Evolutionary conservation across 2,113 vertebrate species (phyloP), one percentile per base, ranked within the genome.

Genomic region (Fregata magnificens): DNA sequence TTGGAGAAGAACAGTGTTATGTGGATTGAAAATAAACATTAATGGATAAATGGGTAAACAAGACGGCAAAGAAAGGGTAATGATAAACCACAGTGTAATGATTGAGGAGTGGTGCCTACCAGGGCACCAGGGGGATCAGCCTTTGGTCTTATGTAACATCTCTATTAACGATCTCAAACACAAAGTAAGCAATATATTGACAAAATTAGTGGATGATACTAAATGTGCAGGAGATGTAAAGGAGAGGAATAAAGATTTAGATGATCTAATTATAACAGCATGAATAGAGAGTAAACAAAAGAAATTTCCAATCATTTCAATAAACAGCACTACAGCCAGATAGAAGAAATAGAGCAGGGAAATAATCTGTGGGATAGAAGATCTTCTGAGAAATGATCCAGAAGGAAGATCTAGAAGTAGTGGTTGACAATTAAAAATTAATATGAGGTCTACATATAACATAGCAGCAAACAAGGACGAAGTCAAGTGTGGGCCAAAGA

Each of bases 31-130:
- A 96, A 87, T 50, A 96, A 94, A 78, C 16, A 62, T 95, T 82
- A 93, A 67, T 55, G 34, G 61, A 85, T 93, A 93, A 95, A 93
- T 50, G 85, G 9, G 58, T 94, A 90, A 97, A 93, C 42, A 93
- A 66, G 32, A 47, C 49, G 73, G 58, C 58, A 91, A 26, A 78
- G 66, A 87, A 89, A 88, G 58, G 22, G 10, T 66, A 94, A 77
- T 73, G 62, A 86, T 47, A 88, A 95, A 73, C 50, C 49, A 89
- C 26, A 61, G 61, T 13, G 22, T 55, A 87, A 85, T 73, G 71
- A 94, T 3, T 44, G 42, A 89, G 26, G 29, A 42, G 31, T 58
- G 49, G 22, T 69, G 36, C 34, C 65, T 72, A 80, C 49, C 7
- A 0, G 44, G 62, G 17, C 78, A 95, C 53, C 36, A 80, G 81